Evolutionary conservation across 2,888 invertebrate species (phyloP), one percentile per base, ranked within the genome.

Genomic region (Drosophila cognata): DNA sequence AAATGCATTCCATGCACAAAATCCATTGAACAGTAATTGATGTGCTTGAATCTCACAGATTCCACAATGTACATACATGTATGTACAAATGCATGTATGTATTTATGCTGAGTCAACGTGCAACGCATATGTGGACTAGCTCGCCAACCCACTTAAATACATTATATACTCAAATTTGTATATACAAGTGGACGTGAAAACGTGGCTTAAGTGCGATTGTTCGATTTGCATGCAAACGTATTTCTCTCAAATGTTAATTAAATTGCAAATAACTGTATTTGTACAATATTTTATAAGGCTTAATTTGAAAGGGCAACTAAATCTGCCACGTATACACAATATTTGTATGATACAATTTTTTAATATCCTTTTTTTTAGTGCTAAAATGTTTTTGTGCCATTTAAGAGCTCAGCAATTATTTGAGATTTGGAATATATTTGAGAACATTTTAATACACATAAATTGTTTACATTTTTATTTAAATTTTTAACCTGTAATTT

Each of bases 11-110:
- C 56, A 65, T 52, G 56, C 53, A 53, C 29, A 13, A 33, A 29
- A 33, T 50, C 18, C 25, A 75, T 62, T 18, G 52, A 38, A 35
- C 35, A 43, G 63, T 61, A 77, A 77, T 77, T 77, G 57, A 77
- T 71, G 77, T 62, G 79, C 64, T 63, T 21, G 28, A 35, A 57
- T 21, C 48, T 13, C 1, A 41, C 35, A n/a, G 28, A 57, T 18
- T 43, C 8, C 4, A 41, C 38, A 38, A 28, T 46, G 13, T 4
- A 35, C 36, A 35, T 29, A 38, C 33, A 38, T 41, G n/a, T 28
- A 28, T 38, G 11, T 3, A 35, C 36, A 35, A 29, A 38, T 36
- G 33, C 13, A 41, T 48, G 25, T n/a, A 10, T 28, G 36, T 28
- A 13, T 28, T 35, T 51, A 41, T 52, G 51, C 31, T 48, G 41